Evolutionary conservation across 2,797 vertebrate genomes (phyloP), one percentile per base, ranked within the genome.

Genomic region (Gouania willdenowi): DNA sequence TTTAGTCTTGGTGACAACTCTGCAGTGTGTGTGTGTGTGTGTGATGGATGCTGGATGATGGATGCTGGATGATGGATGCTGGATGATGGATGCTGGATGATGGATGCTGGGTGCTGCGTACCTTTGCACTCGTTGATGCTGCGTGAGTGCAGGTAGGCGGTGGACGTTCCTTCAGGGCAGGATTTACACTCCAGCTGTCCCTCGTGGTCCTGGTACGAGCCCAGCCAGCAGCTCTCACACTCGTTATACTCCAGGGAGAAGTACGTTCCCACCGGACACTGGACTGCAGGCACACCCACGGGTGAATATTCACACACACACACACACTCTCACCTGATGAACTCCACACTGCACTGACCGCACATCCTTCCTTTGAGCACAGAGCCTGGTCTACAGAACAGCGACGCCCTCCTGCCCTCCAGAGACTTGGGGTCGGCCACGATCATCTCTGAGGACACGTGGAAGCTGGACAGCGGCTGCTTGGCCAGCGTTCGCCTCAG

Each of bases 191-290:
- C 92, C 26, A 93, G 79, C 47, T 96, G 92, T 14, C 95, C 96
- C 84, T 98, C 96, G 60, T 92, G 87, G 61, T 98, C 91, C 71
- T 98, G 96, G 77, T 91, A 98, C 41, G 91, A 93, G 8, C 95
- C 96, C 42, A 91, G 77, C 90, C 87, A 90, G 76, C 96, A 98
- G 84, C 96, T 98, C 79, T 94, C 95, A 81, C 95, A 98, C 57
- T 86, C 84, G 0, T 73, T 83, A 46, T 92, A 89, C 36, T 97
- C 91, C 88, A 92, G 69, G 6, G 95, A 98, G 66, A 93, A 98
- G 80, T 89, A 93, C 0, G 96, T 98, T 41, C 96, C 96, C 59
- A 96, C 86, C 8, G 95, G 95, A 65, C 96, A 99, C 53, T 91
- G 95, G 51, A 99, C 96, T 98, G 77, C 26, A 63, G 63, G 26